Percentiles rank a stretch among this genome's conserved stretches.
phyloP scores from a whole-genome alignment of 2,797 vertebrate genomes.

The Enteromius treurensis region DNA sequence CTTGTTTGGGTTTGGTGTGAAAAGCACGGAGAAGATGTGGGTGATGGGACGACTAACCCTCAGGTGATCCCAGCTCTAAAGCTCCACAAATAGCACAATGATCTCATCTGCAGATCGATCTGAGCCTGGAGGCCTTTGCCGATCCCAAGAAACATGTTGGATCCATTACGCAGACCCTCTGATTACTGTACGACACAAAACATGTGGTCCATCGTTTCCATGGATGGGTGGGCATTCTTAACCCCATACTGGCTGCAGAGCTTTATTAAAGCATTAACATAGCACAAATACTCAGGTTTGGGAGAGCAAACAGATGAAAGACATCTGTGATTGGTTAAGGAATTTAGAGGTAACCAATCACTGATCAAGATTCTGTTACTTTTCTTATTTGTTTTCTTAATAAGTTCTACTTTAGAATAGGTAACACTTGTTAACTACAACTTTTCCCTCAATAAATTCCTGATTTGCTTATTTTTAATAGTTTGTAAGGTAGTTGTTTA shows the following conservation, averaged over 20 bases:
- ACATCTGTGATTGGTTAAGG: neutral
- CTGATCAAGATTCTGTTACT: neutral
- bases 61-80: slow-evolving; percentile 56
- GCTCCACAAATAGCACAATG: slow-evolving; percentile 64
- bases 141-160: slow-evolving; percentile 62
- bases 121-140: slow-evolving; percentile 59
- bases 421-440: too few relatives aligned
- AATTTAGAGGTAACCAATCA: neutral
- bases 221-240: slow-evolving; percentile 50
- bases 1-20: slow-evolving; percentile 21
- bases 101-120: slow-evolving; percentile 68
- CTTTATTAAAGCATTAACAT: neutral
- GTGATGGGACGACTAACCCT: slow-evolving; percentile 46
- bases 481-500: too few relatives aligned
- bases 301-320: neutral
- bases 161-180: slow-evolving; percentile 66
- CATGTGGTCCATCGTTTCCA: slow-evolving; percentile 61
- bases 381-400: neutral
- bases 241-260: slow-evolving; percentile 3
- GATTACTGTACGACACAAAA: slow-evolving; percentile 69
- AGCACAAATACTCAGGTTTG: neutral
- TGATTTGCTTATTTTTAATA: too few relatives aligned
- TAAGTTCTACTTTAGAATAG: neutral
- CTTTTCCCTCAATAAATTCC: too few relatives aligned
- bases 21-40: slow-evolving; percentile 28